phyloP scores from a whole-genome alignment of 92 coral and sea anemone species.

The Porites evermanni region DNA sequence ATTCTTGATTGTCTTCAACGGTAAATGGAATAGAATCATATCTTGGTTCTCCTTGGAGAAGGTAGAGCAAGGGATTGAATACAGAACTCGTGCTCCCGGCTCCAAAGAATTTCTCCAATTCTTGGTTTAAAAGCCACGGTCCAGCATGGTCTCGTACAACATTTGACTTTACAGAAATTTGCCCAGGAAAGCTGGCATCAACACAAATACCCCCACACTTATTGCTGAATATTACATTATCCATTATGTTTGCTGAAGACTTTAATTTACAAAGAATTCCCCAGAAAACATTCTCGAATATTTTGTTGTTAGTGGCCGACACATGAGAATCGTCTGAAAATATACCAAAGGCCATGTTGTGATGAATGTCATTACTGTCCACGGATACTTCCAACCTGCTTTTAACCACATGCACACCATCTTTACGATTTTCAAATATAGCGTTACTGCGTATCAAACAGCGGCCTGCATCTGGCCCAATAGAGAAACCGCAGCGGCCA shows the following conservation, averaged over 20 bases:
- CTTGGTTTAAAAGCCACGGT: conserved; percentile 42
- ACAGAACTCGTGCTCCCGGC: neutral
- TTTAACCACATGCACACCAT: conserved; percentile 45
- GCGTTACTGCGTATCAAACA: conserved; percentile 46
- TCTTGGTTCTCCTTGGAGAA: conserved; percentile 9
- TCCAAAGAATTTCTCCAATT: neutral
- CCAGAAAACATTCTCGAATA: conserved; percentile 64
- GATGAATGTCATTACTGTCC: conserved; percentile 32
- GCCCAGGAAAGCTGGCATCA: conserved; percentile 42
- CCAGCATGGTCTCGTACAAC: conserved; percentile 61
- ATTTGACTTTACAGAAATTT: conserved; percentile 39
- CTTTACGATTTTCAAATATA: conserved; percentile 65
- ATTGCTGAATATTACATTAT: conserved; percentile 58
- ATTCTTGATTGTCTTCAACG: conserved; percentile 18
- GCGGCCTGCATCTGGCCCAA: conserved; percentile 45
- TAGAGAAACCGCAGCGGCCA: conserved; percentile 57
- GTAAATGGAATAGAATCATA: conserved; percentile 26
- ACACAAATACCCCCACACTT: conserved; percentile 72
- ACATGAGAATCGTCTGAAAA: neutral
- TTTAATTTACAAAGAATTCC: conserved; percentile 43
- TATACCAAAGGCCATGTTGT: conserved; percentile 39
- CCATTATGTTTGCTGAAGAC: conserved; percentile 38
- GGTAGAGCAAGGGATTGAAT: neutral
- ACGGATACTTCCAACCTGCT: neutral
- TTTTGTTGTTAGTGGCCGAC: conserved; percentile 30